Percentiles rank a stretch among this genome's conserved stretches.
phyloP scores from a whole-genome alignment of 2,888 invertebrate species.

The Ophonus ardosiacus region DNA sequence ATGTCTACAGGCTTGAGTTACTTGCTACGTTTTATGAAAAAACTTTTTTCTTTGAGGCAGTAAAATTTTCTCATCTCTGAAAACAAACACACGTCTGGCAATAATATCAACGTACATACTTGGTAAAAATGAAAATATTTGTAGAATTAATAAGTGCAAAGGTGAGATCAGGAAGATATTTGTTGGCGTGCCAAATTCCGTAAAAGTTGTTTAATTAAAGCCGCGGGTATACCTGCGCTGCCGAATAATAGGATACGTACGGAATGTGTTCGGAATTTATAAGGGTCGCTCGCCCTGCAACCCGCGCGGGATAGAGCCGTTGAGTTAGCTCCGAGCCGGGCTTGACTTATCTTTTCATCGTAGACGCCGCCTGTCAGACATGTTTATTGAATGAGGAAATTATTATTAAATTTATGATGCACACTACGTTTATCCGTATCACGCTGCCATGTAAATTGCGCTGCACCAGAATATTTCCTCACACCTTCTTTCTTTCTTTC shows the following conservation, averaged over 20 bases:
- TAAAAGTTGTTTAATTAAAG: conserved; percentile 64
- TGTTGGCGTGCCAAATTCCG: conserved; percentile 55
- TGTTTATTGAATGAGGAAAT: conserved; percentile 65
- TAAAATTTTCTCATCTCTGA: conserved; percentile 35
- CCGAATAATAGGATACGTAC: conserved; percentile 62
- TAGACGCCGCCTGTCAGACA: conserved; percentile 63
- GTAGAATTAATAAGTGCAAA: conserved; percentile 57
- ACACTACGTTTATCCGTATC: conserved; percentile 57
- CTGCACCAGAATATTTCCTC: conserved; percentile 24
- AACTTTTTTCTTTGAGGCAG: conserved; percentile 16
- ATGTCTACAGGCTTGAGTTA: not conserved
- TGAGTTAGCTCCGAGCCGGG: conserved; percentile 53
- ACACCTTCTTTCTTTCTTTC: not conserved
- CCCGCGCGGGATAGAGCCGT: conserved; percentile 29
- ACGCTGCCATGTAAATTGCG: conserved; percentile 54
- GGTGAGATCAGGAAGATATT: conserved; percentile 58
- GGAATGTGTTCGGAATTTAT: conserved; percentile 63
- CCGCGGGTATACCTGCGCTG: conserved; percentile 48
- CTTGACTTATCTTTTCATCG: conserved; percentile 63
- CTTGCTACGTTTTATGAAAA: conserved; percentile 23
- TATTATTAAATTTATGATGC: conserved; percentile 64
- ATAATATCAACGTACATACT: not conserved
- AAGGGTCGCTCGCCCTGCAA: conserved; percentile 18
- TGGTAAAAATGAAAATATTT: conserved; percentile 48
- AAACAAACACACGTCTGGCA: conserved; percentile 34